Evolutionary conservation across 2,888 invertebrate species (phyloP), one percentile per base, ranked within the genome.

Genomic region (Hirudinaria manillensis): DNA sequence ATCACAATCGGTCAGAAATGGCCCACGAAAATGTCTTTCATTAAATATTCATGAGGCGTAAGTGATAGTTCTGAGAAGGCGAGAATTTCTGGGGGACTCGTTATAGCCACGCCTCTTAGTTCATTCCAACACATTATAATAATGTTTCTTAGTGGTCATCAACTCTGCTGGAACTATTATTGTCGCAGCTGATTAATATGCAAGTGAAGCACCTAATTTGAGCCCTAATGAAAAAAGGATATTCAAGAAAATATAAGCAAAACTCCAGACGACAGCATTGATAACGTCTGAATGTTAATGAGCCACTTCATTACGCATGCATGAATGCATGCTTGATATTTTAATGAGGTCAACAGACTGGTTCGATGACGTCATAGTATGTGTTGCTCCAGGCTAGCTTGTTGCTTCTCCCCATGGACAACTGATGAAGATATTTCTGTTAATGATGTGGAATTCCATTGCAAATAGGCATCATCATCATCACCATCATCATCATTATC

Each of bases 381-480:
- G 73, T 53, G 38, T 72, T 72, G 29, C 68, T 77, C 77, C 77
- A 77, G 21, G 73, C 74, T 10, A 38, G 55, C 36, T 56, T 71
- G 29, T 68, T 21, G 29, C 70, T 72, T 27, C 68, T 70, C 19
- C 72, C 45, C 51, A 76, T 45, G n/a, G 70, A 75, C 73, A 77
- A 38, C 21, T 75, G 77, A n/a, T 65, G 67, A 70, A 76, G 68
- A 66, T 77, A 77, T 56, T 66, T 67, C 77, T 77, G 70, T 21
- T 10, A 27, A 19, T 7, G 56, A 7, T 45, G 45, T 1, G 45
- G 45, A 16, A 45, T 45, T 45, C 1, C 16, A 45, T 45, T 45
- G 13, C 10, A 45, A 45, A 6, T 36, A 36, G 10, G 36, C 10
- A 3, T 36, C 3, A 36, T 36, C 32, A 67, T 36, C n/a, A 27